Evolutionary conservation across 2,888 invertebrate genomes (phyloP).

Genomic region (Lasius fuliginosus): DNA sequence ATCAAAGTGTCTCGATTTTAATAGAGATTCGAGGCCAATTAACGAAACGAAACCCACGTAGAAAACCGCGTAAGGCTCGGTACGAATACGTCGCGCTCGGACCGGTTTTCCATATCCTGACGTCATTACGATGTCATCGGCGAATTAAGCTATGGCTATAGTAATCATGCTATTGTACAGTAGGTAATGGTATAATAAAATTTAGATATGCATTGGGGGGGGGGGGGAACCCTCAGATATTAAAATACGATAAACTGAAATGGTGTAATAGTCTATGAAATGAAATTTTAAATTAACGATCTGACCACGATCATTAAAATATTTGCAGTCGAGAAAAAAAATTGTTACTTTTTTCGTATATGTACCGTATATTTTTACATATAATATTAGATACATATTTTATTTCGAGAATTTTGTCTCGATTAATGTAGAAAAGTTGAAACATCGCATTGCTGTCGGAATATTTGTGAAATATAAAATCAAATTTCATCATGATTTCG

Average conservation of each 20-base stretch:
- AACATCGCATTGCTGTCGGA: background rate
- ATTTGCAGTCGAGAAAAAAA: background rate
- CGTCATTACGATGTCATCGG: slow-evolving; percentile 53
- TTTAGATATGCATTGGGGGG: background rate
- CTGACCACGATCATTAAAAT: background rate
- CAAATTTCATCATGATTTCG: background rate
- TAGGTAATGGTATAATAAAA: background rate
- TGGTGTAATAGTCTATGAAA: background rate
- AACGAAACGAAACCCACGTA: slow-evolving; percentile 75
- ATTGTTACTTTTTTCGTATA: background rate
- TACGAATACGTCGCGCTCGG: slow-evolving; percentile 38
- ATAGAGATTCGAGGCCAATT: slow-evolving; percentile 78
- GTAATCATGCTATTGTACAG: background rate
- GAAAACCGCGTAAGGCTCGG: slow-evolving; percentile 41
- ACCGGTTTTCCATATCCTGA: slow-evolving; percentile 61
- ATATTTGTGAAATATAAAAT: background rate
- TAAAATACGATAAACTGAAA: background rate
- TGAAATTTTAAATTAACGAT: background rate
- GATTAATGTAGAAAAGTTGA: background rate
- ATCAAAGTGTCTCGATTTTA: slow-evolving; percentile 61
- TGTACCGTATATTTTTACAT: background rate
- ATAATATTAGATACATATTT: background rate
- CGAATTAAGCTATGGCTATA: slow-evolving; percentile 32
- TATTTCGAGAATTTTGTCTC: background rate
- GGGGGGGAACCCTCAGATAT: background rate